Base-by-base conservation (phyloP, 2,113 vertebrate species). In the Lamprotornis superbus region DNA sequence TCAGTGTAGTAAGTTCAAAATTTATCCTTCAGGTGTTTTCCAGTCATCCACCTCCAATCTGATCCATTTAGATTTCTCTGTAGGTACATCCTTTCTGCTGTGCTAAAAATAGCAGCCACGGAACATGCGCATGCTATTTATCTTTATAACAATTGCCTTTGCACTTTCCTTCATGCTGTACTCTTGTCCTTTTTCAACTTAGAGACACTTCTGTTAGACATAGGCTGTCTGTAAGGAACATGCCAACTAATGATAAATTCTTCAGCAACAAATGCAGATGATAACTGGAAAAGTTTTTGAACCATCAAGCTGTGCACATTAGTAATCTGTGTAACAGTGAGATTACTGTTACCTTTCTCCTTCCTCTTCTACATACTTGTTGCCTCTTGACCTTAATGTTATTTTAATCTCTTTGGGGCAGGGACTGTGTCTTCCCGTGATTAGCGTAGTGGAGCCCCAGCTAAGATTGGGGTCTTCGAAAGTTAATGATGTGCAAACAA, bases 331-430 rank as follows among this genome's bases (percentile, higher is more conserved):
- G 93, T 95, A 96, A 92, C 95, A 95, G 95, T 96, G 74, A 75
- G 61, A 73, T 88, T 92, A 69, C 95, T 96, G 92, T 94, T 97
- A 83, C 79, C 7, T n/a, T 90, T 92, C 80, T 89, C 46, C 79
- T 75, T 97, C 84, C 92, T 75, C 70, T 77, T 96, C 83, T 77
- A 42, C 64, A 15, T 94, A 81, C 50, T 88, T 97, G 50, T 93
- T 97, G 55, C 90, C 55, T 93, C 90, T 93, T 97, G 70, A 95
- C 90, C 79, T 95, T 93, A 93, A 96, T 94, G 79, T 93, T 95
- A 94, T 96, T 97, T 97, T 97, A 90, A 97, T 96, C 68, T 97
- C 39, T 96, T 94, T 95, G 86, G 95, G 95, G 90, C 96, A 97
- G 95, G 96, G 94, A 87, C 70, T 96, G 80, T 92, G 82, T 94